Evolutionary conservation across 2,797 vertebrate genomes (phyloP), one percentile per base, ranked within the genome.

Genomic region (Tapirus indicus): DNA sequence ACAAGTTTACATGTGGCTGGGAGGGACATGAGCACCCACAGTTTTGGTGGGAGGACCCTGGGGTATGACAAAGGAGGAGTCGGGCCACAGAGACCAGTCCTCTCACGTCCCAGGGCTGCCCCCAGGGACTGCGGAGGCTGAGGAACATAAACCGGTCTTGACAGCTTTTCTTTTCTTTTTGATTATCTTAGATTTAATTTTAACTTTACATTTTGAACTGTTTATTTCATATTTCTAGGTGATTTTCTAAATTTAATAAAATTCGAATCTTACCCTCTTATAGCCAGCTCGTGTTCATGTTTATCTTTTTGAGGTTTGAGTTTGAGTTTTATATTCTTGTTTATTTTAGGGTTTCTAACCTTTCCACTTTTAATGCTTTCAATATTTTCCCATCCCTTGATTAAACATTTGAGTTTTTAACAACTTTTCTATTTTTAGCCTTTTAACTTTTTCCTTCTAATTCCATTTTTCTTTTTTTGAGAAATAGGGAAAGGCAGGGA

Each of bases 301-400:
- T 85, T 60, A 64, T 9, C 54, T 78, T 88, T 77, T 38, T 13
- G 32, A 78, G 13, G 54, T 64, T 75, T 64, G 38, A 72, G 49
- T 17, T 78, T 92, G n/a, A 47, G n/a, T 44, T 90, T 90, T 71
- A 56, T 23, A 47, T 62, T 4, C 27, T 77, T 75, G 41, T 16
- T 54, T 64, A 88, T 52, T 92, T 91, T n/a, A 62, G 44, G n/a
- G n/a, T 74, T 94, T 91, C 74, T 56, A 80, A 91, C 9, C 14
- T 83, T 87, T 38, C 41, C 3, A 18, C 41, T 29, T 56, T 69
- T 62, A 79, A 93, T 69, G 38, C 66, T 60, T 72, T 85, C 49
- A 60, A 23, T 58, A 35, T 89, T 85, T 96, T 75, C 35, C 52
- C 66, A 94, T 29, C 6, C 27, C 25, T 64, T 66, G n/a, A 52